Conservation (phyloP, 1,140 invertebrate genomes). For the Zaprionus camerounensis region DNA sequence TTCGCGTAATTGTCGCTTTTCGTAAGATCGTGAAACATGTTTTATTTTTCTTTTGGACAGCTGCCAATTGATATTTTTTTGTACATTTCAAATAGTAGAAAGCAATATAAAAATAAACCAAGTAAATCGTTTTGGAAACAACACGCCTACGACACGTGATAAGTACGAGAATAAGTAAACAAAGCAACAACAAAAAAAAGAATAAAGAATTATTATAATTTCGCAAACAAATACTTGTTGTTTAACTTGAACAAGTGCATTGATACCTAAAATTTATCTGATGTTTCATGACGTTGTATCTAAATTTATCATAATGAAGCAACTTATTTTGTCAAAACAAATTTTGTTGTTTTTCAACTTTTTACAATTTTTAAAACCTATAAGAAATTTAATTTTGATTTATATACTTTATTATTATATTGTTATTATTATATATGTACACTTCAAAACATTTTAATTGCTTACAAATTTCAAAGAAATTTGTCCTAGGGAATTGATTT, state of each 20-base stretch:
- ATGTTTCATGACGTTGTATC: neutral
- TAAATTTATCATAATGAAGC: constrained; percentile 1
- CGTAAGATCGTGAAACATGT: constrained; percentile 34
- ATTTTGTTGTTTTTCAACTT: neutral
- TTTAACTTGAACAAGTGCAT: constrained; percentile 6
- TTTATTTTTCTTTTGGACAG: constrained; percentile 12
- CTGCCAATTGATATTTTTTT: constrained; percentile 18
- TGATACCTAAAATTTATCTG: neutral
- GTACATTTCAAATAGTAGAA: constrained; percentile 21
- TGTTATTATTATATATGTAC: neutral
- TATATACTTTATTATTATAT: neutral
- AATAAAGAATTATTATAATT: constrained; percentile 8
- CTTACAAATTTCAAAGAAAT: neutral
- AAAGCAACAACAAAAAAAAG: constrained; percentile 9
- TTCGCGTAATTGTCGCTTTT: constrained; percentile 36
- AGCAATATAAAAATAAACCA: constrained; percentile 28
- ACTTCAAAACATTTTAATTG: too few relatives aligned
- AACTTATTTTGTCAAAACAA: neutral
- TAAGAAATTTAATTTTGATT: neutral
- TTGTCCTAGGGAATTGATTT: neutral
- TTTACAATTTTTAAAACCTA: neutral
- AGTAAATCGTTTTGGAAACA: constrained; percentile 53
- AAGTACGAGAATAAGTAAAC: constrained; percentile 9
- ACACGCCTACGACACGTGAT: constrained; percentile 51
- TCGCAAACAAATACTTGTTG: constrained; percentile 3